Conservation (phyloP, 1,140 invertebrate genomes). For the Hycleus phaleratus region DNA sequence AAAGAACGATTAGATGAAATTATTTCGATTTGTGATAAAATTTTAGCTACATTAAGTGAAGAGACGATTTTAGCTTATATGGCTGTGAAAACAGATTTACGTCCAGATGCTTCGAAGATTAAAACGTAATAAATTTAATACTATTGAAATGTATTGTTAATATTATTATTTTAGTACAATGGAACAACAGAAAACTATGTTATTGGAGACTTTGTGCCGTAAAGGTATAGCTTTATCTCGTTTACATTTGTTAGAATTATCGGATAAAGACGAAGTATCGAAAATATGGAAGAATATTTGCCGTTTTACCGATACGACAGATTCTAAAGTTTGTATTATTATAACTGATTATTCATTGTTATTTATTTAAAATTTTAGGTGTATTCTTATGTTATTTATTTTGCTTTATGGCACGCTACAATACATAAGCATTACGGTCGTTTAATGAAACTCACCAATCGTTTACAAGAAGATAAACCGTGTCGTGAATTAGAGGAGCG, state of each 20-base stretch:
- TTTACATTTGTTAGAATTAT: constrained; percentile 44
- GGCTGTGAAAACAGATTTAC: constrained; percentile 70
- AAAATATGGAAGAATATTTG: constrained; percentile 61
- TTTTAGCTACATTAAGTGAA: constrained; percentile 66
- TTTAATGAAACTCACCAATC: constrained; percentile 65
- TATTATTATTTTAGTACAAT: constrained; percentile 52
- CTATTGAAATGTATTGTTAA: constrained; percentile 1
- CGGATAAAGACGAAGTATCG: constrained; percentile 49
- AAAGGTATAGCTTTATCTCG: constrained; percentile 67
- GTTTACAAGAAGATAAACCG: constrained; percentile 72
- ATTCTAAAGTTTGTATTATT: constrained; percentile 57
- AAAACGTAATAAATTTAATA: constrained; percentile 51
- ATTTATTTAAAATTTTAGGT: constrained; percentile 19
- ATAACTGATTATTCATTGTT: neutral
- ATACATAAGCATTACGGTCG: constrained; percentile 71
- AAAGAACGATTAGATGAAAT: constrained; percentile 16
- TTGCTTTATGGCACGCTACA: constrained; percentile 74
- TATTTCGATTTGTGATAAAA: constrained; percentile 53
- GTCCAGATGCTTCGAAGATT: constrained; percentile 68
- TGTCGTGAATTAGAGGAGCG: constrained; percentile 66
- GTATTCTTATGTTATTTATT: constrained; percentile 54
- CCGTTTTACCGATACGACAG: constrained; percentile 70
- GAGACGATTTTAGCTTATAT: constrained; percentile 47
- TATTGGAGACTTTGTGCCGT: constrained; percentile 70
- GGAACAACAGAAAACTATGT: constrained; percentile 70